These are phyloP conservation scores for Corythoichthys intestinalis DNA, from an alignment of 2,113 vertebrate species.

Conservation along the genomic window DNA sequence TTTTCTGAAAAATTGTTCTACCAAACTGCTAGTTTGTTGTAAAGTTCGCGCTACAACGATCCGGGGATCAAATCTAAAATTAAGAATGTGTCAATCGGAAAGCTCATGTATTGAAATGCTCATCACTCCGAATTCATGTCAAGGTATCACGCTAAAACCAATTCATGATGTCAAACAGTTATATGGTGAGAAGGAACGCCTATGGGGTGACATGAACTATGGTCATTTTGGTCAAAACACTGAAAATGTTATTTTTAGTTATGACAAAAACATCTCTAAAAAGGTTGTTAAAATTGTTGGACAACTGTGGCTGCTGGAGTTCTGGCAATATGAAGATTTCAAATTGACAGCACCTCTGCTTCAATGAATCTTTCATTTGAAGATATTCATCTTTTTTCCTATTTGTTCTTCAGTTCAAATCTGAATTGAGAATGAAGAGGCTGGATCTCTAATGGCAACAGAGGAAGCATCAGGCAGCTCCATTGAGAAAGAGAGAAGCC, in stretches of 20 bases:
- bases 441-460: constrained; percentile 6
- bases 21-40: too few species aligned
- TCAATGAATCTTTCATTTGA: constrained; percentile 46
- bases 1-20: too few species aligned
- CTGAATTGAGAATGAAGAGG: not conserved
- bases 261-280: not conserved
- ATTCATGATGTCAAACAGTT: too few species aligned
- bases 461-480: not conserved
- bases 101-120: too few species aligned
- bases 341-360: constrained; percentile 59
- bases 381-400: constrained; percentile 48
- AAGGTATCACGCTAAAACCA: too few species aligned
- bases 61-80: too few species aligned
- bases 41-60: too few species aligned
- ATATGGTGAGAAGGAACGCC: too few species aligned
- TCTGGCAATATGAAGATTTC: constrained; percentile 55
- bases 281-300: not conserved
- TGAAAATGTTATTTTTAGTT: not conserved
- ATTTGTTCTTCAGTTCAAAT: not conserved
- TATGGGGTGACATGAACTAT: not conserved
- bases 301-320: not conserved
- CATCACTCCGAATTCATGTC: too few species aligned
- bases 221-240: not conserved
- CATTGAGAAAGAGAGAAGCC: constrained; percentile 27
- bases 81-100: too few species aligned